phyloP scores from a whole-genome alignment of 2,888 invertebrate genomes.

The Achlya flavicornis region DNA sequence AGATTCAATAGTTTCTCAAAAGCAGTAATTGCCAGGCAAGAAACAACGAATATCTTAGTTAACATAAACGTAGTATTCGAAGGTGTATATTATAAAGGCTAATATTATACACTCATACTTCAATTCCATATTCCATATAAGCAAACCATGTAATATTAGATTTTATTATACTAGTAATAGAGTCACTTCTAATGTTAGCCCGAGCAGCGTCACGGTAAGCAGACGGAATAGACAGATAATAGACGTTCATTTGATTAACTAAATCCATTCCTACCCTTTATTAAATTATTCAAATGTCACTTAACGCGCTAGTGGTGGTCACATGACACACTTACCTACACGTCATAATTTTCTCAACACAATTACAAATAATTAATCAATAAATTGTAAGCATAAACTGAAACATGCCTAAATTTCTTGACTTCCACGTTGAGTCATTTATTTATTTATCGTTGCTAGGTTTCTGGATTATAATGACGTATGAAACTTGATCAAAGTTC shows the following conservation, averaged over 20 bases:
- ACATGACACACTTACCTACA: neutral
- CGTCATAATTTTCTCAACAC: neutral
- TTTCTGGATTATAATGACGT: conserved; percentile 5
- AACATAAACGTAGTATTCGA: too few species aligned
- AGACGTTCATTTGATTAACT: conserved; percentile 12
- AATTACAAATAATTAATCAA: neutral
- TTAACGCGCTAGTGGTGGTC: neutral
- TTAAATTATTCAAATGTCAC: neutral
- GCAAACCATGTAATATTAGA: neutral
- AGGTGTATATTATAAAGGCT: too few species aligned
- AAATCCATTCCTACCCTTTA: neutral
- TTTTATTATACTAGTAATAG: neutral
- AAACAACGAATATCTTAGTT: too few species aligned
- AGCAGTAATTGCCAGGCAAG: too few species aligned
- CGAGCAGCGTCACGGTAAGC: neutral
- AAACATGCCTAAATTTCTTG: neutral
- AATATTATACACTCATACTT: too few species aligned
- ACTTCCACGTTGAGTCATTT: conserved; percentile 9
- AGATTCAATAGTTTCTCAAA: too few species aligned
- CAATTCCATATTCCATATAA: too few species aligned
- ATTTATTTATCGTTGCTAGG: neutral
- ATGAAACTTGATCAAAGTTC: conserved; percentile 2
- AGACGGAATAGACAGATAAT: conserved; percentile 8
- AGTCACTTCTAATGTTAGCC: neutral
- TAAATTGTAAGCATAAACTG: neutral